Percentiles rank a stretch among this genome's conserved stretches.
Evolutionary conservation across 2,888 invertebrate genomes (phyloP).

Genomic region (Eupithecia centaureata): DNA sequence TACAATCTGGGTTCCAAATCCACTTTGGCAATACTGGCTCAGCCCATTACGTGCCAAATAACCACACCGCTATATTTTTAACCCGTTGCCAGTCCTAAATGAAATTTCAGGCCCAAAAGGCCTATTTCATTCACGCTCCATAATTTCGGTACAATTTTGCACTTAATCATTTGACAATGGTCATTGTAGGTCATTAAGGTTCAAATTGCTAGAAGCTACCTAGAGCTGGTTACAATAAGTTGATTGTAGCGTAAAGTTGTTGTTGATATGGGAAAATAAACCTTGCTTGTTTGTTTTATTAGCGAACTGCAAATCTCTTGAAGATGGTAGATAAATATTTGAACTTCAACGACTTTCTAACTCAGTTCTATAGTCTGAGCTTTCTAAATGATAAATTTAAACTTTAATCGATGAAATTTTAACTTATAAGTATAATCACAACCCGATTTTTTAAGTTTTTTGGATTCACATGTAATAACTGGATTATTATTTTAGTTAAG

Average conservation of each 20-base stretch:
- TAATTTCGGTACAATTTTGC: conserved; percentile 27
- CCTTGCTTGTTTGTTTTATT: neutral
- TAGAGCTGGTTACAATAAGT: neutral
- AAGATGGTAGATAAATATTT: no score
- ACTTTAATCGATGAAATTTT: no score
- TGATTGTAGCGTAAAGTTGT: neutral
- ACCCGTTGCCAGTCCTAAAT: conserved; percentile 21
- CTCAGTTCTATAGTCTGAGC: no score
- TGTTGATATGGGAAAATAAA: neutral
- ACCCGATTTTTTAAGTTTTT: no score
- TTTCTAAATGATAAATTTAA: no score
- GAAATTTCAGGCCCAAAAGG: conserved; percentile 26
- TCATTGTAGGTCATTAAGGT: conserved; percentile 14
- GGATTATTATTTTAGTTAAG: no score
- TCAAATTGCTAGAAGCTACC: conserved; percentile 12
- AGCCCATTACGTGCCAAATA: conserved; percentile 22
- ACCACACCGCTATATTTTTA: conserved; percentile 28
- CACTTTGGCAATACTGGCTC: conserved; percentile 16
- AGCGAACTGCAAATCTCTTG: no score
- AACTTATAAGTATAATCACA: no score
- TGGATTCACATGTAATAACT: no score
- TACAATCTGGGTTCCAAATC: conserved; percentile 12
- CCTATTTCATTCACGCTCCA: conserved; percentile 34
- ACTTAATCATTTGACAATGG: conserved; percentile 26
- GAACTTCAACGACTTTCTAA: no score